phyloP scores from a whole-genome alignment of 2,888 invertebrate genomes.

The Pyralis farinalis region DNA sequence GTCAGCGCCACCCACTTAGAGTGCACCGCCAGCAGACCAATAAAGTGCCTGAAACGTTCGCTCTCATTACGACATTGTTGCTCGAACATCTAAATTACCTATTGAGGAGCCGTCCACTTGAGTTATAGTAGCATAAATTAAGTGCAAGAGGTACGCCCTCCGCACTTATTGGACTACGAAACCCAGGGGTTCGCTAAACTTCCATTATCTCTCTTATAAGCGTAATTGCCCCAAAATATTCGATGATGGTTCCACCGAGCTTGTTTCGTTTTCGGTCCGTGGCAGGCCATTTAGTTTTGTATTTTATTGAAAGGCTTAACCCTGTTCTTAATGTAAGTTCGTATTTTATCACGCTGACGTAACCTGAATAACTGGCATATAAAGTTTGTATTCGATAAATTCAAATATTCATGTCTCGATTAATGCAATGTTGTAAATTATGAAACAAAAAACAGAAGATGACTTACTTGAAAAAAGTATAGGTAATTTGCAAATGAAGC shows the following conservation, averaged over 20 bases:
- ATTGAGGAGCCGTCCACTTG: conserved; percentile 67
- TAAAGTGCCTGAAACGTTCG: conserved; percentile 43
- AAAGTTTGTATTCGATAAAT: conserved; percentile 13
- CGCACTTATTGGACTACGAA: conserved; percentile 44
- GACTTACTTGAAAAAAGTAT: no score
- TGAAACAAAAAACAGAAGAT: no score
- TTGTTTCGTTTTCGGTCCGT: conserved; percentile 35
- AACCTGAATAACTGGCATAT: conserved; percentile 17
- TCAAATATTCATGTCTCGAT: background rate
- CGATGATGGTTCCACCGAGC: conserved; percentile 32
- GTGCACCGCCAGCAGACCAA: conserved; percentile 40
- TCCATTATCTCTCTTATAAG: conserved; percentile 40
- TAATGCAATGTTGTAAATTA: background rate
- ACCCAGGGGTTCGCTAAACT: conserved; percentile 33
- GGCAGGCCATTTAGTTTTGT: conserved; percentile 35
- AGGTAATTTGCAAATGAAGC: no score
- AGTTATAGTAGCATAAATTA: conserved; percentile 78
- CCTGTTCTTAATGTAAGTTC: conserved; percentile 30
- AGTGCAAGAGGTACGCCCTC: conserved; percentile 54
- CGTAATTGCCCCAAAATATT: conserved; percentile 34
- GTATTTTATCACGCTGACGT: conserved; percentile 21
- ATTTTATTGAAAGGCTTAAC: conserved; percentile 50
- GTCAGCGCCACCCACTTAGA: conserved; percentile 32
- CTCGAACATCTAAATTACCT: conserved; percentile 76
- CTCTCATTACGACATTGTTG: conserved; percentile 78